phyloP scores from a whole-genome alignment of 2,797 vertebrate genomes.

The Columba guinea region DNA sequence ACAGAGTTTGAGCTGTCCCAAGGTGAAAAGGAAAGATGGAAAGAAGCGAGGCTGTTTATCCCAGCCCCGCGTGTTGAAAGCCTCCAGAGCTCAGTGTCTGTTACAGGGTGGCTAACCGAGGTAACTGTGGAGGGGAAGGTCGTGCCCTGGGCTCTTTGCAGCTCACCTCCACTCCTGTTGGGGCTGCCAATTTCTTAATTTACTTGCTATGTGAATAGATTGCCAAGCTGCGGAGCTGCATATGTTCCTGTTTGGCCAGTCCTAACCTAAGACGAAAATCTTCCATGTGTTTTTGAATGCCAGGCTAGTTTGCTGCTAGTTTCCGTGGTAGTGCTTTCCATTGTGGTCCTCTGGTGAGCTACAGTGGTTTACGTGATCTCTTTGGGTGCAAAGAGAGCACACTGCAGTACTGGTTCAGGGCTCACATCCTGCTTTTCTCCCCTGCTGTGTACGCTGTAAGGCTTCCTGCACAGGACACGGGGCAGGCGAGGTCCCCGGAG shows the following conservation, averaged over 20 bases:
- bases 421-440: not conserved
- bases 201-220: not conserved
- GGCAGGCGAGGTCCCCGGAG: no score
- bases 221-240: not conserved
- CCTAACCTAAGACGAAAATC: not conserved
- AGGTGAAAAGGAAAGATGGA: not conserved
- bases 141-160: not conserved
- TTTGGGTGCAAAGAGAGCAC: not conserved
- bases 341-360: not conserved
- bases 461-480: not conserved
- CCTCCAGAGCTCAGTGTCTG: not conserved
- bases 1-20: not conserved
- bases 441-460: not conserved
- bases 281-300: not conserved
- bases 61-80: not conserved
- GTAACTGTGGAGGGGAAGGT: not conserved
- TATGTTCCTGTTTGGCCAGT: not conserved
- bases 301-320: not conserved
- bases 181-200: not conserved
- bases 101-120: no score
- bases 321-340: not conserved
- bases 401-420: not conserved
- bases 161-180: not conserved
- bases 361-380: no score
- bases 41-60: not conserved